Evolutionary conservation across 2,888 invertebrate genomes (phyloP).

Genomic region (Suillia variegata): DNA sequence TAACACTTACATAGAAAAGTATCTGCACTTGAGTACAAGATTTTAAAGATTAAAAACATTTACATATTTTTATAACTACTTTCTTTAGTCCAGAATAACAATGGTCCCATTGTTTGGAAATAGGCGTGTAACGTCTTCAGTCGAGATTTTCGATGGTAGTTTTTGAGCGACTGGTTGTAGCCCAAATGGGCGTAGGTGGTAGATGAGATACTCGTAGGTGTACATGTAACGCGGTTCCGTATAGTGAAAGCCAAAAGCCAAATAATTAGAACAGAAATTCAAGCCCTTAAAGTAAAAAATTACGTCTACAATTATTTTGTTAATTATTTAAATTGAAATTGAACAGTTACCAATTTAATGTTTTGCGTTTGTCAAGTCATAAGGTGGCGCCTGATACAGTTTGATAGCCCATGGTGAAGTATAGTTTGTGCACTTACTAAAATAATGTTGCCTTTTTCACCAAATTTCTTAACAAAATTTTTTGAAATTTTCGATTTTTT

Average conservation of each 20-base stretch:
- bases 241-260: constrained; percentile 95
- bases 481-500: no score
- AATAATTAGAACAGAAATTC: constrained; percentile 91
- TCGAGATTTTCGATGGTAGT: constrained; percentile 28
- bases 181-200: constrained; percentile 83
- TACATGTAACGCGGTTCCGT: constrained; percentile 91
- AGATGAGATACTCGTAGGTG: constrained; percentile 90
- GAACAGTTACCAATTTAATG: constrained; percentile 69
- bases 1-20: no score
- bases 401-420: no score
- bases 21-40: no score
- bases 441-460: no score
- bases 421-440: no score
- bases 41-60: constrained; percentile 9
- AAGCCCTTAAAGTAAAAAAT: constrained; percentile 71
- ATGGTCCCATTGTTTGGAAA: constrained; percentile 35
- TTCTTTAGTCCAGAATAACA: constrained; percentile 20
- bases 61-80: constrained; percentile 39
- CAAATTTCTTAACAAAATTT: no score
- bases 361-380: no score
- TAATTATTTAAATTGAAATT: no score
- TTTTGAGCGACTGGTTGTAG: constrained; percentile 19
- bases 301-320: no score
- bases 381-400: no score
- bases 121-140: constrained; percentile 25